Evolutionary conservation across 2,888 invertebrate species (phyloP).

Genomic region (Trichacis sp.): DNA sequence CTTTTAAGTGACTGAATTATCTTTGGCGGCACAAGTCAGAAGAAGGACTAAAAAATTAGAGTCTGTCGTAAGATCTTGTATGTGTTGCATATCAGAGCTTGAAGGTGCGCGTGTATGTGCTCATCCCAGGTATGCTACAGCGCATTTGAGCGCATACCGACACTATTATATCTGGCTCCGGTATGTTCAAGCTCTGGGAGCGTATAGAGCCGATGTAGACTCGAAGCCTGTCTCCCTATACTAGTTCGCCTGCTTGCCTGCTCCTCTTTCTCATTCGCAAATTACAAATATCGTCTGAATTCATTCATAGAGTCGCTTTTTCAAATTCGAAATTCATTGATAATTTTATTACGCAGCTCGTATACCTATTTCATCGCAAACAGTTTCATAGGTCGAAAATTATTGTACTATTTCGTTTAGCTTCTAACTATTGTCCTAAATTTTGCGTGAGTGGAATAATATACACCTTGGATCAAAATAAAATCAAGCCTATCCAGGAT

Average conservation of each 20-base stretch:
- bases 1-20: not conserved
- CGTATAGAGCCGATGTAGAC: conserved; percentile 25
- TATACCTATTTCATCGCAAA: too few relatives aligned
- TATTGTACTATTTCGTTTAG: too few relatives aligned
- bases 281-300: too few relatives aligned
- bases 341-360: too few relatives aligned
- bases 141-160: conserved; percentile 34
- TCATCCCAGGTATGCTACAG: conserved; percentile 19
- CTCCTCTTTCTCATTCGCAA: conserved; percentile 20
- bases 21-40: conserved; percentile 5
- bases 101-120: conserved; percentile 8
- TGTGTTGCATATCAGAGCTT: not conserved
- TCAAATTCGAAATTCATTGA: too few relatives aligned
- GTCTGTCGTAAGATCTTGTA: not conserved
- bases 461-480: too few relatives aligned
- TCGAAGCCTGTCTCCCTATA: conserved; percentile 45
- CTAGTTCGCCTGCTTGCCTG: not conserved
- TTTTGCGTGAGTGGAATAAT: too few relatives aligned
- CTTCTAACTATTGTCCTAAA: too few relatives aligned
- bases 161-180: conserved; percentile 36
- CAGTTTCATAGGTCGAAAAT: too few relatives aligned
- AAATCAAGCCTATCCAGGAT: too few relatives aligned
- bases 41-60: conserved; percentile 6
- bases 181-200: conserved; percentile 44
- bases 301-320: too few relatives aligned